phyloP scores from a whole-genome alignment of 1,140 invertebrate species.

The Lasaia peninsularis region DNA sequence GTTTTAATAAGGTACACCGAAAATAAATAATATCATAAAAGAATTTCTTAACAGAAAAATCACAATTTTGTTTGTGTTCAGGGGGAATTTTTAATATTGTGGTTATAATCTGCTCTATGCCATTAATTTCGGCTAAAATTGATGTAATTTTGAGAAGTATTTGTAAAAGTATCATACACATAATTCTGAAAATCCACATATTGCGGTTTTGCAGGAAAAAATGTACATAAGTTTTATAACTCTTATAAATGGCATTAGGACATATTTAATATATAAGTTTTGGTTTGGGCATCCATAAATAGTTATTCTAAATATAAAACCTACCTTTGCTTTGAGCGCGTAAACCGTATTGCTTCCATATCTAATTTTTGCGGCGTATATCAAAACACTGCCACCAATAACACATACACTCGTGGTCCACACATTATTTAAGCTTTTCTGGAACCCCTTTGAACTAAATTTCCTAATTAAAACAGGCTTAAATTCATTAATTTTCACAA shows the following conservation, averaged over 20 bases:
- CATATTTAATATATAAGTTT: background rate
- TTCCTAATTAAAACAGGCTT: slow-evolving; percentile 46
- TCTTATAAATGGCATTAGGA: background rate
- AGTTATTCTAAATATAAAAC: slow-evolving; percentile 25
- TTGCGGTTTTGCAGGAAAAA: too few species aligned
- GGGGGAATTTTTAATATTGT: too few species aligned
- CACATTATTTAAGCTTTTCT: slow-evolving; percentile 45
- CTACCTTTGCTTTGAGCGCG: slow-evolving; percentile 67
- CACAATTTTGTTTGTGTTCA: too few species aligned
- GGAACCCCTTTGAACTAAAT: slow-evolving; percentile 46
- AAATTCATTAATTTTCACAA: slow-evolving; percentile 55
- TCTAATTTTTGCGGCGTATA: slow-evolving; percentile 47
- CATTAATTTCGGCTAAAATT: too few species aligned
- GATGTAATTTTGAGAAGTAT: too few species aligned
- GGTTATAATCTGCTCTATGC: too few species aligned
- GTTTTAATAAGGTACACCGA: too few species aligned
- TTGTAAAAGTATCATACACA: too few species aligned
- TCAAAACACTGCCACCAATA: slow-evolving; percentile 47
- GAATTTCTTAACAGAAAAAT: too few species aligned
- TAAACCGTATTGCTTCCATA: slow-evolving; percentile 52
- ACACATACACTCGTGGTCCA: slow-evolving; percentile 63
- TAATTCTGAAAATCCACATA: too few species aligned
- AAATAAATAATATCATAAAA: too few species aligned
- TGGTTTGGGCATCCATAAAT: slow-evolving; percentile 5
- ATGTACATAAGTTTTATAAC: background rate